These are phyloP conservation scores for Alcis repandata DNA, from an alignment of 2,888 invertebrate species.

Conservation along the genomic window DNA sequence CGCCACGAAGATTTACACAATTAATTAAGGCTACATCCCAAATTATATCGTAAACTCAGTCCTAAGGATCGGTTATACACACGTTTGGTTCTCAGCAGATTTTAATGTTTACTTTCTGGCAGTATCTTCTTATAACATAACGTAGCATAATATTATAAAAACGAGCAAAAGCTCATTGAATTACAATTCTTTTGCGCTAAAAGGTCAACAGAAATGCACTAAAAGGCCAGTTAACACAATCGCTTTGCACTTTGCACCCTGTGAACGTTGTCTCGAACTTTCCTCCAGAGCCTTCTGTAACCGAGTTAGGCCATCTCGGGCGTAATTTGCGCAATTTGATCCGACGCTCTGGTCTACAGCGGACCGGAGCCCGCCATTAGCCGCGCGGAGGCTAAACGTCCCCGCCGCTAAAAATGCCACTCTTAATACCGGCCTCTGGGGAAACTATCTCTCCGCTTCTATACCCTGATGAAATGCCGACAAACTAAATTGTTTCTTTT, in stretches of 20 bases:
- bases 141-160: too few relatives aligned
- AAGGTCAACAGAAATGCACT: constrained; percentile 10
- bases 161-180: neutral
- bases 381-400: constrained; percentile 15
- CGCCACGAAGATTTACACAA: too few relatives aligned
- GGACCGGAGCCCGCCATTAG: constrained; percentile 23
- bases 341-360: constrained; percentile 13
- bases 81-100: too few relatives aligned
- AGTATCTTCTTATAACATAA: too few relatives aligned
- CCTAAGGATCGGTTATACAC: too few relatives aligned
- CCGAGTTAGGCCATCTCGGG: constrained; percentile 34
- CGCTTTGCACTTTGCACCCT: constrained; percentile 9
- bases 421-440: constrained; percentile 30
- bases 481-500: constrained; percentile 14
- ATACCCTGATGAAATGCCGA: constrained; percentile 14
- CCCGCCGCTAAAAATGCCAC: constrained; percentile 37
- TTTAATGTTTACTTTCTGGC: too few relatives aligned
- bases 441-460: constrained; percentile 27
- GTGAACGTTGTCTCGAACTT: neutral
- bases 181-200: neutral
- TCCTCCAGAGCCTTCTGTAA: constrained; percentile 18
- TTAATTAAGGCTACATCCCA: too few relatives aligned
- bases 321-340: constrained; percentile 40
- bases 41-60: too few relatives aligned
- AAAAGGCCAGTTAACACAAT: constrained; percentile 10